Evolutionary conservation across 2,797 vertebrate species (phyloP), one percentile per base, ranked within the genome.

Genomic region (Crocodylus rhombifer): DNA sequence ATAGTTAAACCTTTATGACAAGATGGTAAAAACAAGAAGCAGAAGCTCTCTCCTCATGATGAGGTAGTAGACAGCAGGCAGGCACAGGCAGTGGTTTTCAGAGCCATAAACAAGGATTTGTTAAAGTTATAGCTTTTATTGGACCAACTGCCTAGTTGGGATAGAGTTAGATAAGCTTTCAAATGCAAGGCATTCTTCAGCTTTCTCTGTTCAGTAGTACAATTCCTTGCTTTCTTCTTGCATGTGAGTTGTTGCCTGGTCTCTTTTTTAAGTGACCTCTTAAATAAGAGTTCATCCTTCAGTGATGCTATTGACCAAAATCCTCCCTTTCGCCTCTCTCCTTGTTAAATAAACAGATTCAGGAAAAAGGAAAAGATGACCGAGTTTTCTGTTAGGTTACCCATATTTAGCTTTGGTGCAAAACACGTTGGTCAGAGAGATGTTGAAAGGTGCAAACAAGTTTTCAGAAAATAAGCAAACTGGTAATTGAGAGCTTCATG

Each of bases 21-120:
- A 73, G 14, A 84, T 82, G 13, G 10, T 82, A 28, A 77, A 88
- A 96, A 84, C 11, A 20, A 75, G 77, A 88, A 94, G 51, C 23
- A 83, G 28, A 87, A 82, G 12, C 30, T 86, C 88, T 30, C 36
- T 76, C 92, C 30, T 79, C 2, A 0, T 87, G 63, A 5, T 12
- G 15, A 94, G 84, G 25, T 51, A 83, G 77, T 81, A 75, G 69
- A 51, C 62, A n/a, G 23, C 57, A 83, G 84, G 81, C 26, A 36
- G 82, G 51, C 17, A 79, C 62, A 92, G 17, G 30, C 51, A 77
- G 23, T 63, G 42, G 62, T 77, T 28, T 77, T 74, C 14, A 88
- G 58, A 91, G 15, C n/a, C 26, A 60, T 23, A 30, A 83, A 26
- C 4, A 13, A 84, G 16, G 13, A 80, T 51, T n/a, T 62, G 9